These are phyloP conservation scores for Trichomalopsis sarcophagae DNA, from an alignment of 1,140 invertebrate genomes.

Conservation along the genomic window DNA sequence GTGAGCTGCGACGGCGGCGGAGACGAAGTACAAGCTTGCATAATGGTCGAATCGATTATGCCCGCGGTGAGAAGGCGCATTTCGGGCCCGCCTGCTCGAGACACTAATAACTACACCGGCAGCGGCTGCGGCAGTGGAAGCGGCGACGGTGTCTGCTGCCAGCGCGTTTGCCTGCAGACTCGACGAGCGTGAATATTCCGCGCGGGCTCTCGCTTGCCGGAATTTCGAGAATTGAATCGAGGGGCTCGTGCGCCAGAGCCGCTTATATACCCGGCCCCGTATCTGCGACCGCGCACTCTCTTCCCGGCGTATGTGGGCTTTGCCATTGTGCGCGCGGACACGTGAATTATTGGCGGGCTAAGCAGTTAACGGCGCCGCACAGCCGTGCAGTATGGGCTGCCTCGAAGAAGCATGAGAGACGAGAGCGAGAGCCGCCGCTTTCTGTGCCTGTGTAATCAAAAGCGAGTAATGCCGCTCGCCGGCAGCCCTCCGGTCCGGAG, in stretches of 20 bases:
- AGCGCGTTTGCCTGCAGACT: not conserved
- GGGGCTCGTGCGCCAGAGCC: not conserved
- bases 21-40: not conserved
- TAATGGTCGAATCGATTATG: not conserved
- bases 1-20: too few relatives aligned
- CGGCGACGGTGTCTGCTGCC: too few relatives aligned
- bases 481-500: too few relatives aligned
- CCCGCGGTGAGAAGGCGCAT: not conserved
- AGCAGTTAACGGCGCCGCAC: not conserved
- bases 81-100: not conserved
- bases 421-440: too few relatives aligned
- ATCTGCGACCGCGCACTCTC: too few relatives aligned
- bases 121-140: not conserved
- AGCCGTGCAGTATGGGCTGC: not conserved
- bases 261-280: too few relatives aligned
- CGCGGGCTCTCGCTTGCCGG: not conserved
- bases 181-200: not conserved
- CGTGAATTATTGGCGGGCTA: not conserved
- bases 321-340: not conserved
- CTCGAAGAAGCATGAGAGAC: too few relatives aligned
- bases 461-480: not conserved
- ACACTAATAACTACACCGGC: not conserved
- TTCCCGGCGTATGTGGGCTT: too few relatives aligned
- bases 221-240: not conserved
- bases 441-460: too few relatives aligned